These are phyloP conservation scores for Colletes gigas DNA, from an alignment of 1,140 invertebrate genomes.

Conservation along the genomic window DNA sequence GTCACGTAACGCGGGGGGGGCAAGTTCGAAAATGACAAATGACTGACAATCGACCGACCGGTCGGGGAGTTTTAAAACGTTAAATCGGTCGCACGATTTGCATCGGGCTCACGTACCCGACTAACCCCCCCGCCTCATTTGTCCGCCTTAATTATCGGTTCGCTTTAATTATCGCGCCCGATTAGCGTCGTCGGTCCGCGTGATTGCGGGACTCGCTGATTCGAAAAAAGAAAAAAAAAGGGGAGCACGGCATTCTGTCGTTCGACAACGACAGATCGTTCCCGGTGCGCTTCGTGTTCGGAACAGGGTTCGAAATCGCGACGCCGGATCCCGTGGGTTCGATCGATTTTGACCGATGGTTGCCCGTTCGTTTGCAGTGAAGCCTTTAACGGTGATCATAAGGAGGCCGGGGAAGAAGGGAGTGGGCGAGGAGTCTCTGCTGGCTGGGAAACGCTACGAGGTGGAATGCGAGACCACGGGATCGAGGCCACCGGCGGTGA, in stretches of 20 bases:
- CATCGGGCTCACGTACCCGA: slow-evolving; percentile 38
- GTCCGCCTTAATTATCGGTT: slow-evolving; percentile 54
- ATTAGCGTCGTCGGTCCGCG: slow-evolving; percentile 46
- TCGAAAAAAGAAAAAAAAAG: slow-evolving; percentile 14
- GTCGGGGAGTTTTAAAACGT: slow-evolving; percentile 18
- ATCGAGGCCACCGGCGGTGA: slow-evolving; percentile 90
- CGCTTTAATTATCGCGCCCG: slow-evolving; percentile 54
- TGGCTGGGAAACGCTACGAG: slow-evolving; percentile 89
- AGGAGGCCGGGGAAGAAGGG: slow-evolving; percentile 80
- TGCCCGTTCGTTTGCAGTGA: slow-evolving; percentile 83
- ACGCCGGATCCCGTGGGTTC: too few relatives aligned
- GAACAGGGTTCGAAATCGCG: too few relatives aligned
- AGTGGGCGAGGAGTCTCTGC: slow-evolving; percentile 79
- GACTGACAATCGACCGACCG: slow-evolving; percentile 22
- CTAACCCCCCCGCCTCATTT: slow-evolving; percentile 18
- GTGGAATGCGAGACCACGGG: slow-evolving; percentile 91
- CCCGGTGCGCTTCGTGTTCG: too few relatives aligned
- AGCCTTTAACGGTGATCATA: slow-evolving; percentile 89
- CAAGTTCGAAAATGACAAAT: slow-evolving; percentile 36
- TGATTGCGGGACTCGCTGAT: slow-evolving; percentile 51
- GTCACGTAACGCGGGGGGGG: neutral
- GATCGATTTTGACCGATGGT: neutral
- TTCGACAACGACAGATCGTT: neutral
- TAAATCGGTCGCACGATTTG: slow-evolving; percentile 39
- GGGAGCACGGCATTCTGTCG: neutral